A percentile compares a stretch with the other conserved stretches of the same genome.
phyloP scores from a whole-genome alignment of 2,113 vertebrate species.

The Casuarius casuarius region DNA sequence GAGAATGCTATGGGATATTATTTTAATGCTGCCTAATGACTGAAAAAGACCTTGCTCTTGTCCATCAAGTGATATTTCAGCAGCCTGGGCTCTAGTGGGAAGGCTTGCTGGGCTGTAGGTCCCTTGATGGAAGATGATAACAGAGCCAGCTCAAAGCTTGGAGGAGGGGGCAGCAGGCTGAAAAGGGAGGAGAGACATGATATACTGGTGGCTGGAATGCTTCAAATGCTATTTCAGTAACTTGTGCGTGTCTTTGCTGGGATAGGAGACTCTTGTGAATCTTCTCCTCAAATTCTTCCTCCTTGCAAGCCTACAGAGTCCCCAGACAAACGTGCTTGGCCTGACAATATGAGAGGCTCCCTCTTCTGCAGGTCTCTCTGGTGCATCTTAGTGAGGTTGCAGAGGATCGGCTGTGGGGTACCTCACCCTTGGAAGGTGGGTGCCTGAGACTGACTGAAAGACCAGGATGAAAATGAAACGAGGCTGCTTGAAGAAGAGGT shows the following conservation, averaged over 20 bases:
- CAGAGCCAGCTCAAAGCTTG: background rate
- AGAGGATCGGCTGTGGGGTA: background rate
- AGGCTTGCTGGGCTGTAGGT: background rate
- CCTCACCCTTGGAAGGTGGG: background rate
- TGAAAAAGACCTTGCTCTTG: background rate
- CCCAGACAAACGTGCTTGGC: fast-evolving
- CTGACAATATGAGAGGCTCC: background rate
- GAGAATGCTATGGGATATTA: background rate
- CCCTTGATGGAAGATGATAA: background rate
- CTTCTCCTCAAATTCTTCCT: background rate
- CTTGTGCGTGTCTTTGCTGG: fast-evolving
- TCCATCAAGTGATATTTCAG: background rate
- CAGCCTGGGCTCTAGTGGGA: background rate
- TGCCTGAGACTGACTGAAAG: background rate
- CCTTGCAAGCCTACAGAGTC: background rate
- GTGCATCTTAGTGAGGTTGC: fast-evolving
- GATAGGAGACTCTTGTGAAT: background rate
- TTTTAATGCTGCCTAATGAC: background rate
- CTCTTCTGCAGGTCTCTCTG: background rate
- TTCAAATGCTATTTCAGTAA: background rate
- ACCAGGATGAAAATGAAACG: background rate
- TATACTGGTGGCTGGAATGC: background rate
- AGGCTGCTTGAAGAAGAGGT: background rate
- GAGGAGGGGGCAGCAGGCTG: background rate
- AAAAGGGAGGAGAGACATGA: background rate